Percentiles rank a stretch among this genome's conserved stretches.
Conservation (phyloP, 2,888 invertebrate species). For the Agrilus mali region DNA sequence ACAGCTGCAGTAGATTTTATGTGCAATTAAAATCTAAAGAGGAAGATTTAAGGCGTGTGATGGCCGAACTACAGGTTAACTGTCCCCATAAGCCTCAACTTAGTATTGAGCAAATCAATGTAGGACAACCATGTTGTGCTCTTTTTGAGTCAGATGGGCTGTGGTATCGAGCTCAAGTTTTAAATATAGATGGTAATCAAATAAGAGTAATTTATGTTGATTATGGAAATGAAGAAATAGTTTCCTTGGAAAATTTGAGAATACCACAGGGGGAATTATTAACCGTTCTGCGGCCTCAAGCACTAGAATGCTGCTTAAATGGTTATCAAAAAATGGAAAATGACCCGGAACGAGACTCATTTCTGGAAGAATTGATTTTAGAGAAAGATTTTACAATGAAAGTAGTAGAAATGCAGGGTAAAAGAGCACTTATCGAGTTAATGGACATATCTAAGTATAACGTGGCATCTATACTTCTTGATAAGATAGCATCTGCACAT, state of each 20-base stretch:
- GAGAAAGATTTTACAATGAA: constrained; percentile 48
- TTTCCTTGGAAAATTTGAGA: constrained; percentile 46
- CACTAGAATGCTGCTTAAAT: constrained; percentile 64
- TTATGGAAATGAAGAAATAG: constrained; percentile 87
- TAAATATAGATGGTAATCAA: constrained; percentile 32
- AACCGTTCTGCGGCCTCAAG: constrained; percentile 53
- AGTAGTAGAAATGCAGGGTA: constrained; percentile 41
- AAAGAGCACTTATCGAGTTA: constrained; percentile 48
- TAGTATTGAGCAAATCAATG: constrained; percentile 33
- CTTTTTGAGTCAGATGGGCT: constrained; percentile 65
- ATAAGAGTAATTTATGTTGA: constrained; percentile 74
- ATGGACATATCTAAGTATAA: constrained; percentile 38
- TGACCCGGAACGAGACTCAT: constrained; percentile 42
- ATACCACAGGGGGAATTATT: constrained; percentile 52
- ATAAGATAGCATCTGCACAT: constrained; percentile 26
- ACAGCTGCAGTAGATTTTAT: constrained; percentile 60
- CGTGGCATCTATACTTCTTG: constrained; percentile 29
- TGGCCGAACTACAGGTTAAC: constrained; percentile 50
- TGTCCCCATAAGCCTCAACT: constrained; percentile 33
- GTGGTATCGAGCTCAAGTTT: constrained; percentile 84
- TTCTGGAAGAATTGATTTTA: constrained; percentile 57
- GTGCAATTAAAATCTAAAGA: constrained; percentile 54
- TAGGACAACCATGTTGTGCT: constrained; percentile 63
- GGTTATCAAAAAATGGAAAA: constrained; percentile 44
- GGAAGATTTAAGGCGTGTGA: constrained; percentile 48